phyloP scores from a whole-genome alignment of 2,888 invertebrate genomes.

The Heterodera filipjevi region DNA sequence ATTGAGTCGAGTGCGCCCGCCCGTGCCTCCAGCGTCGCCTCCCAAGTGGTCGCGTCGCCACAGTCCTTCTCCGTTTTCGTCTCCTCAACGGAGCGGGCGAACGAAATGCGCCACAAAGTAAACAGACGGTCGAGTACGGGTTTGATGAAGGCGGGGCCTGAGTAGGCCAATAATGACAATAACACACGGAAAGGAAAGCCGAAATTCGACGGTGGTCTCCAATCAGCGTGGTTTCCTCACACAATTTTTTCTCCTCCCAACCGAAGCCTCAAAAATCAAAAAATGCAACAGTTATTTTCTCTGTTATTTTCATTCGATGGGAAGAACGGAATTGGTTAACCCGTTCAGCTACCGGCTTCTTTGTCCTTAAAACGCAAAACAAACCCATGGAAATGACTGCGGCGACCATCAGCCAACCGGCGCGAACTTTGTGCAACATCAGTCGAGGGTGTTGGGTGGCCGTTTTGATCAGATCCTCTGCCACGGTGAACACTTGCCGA shows the following conservation, averaged over 20 bases:
- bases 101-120: slow-evolving; percentile 93
- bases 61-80: slow-evolving; percentile 91
- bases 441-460: slow-evolving; percentile 94
- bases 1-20: slow-evolving; percentile 81
- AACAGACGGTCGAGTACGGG: slow-evolving; percentile 90
- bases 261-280: no score
- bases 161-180: slow-evolving; percentile 6
- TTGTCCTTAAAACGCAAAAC: slow-evolving; percentile 33
- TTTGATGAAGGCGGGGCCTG: slow-evolving; percentile 86
- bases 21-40: slow-evolving; percentile 83
- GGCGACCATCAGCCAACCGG: slow-evolving; percentile 95
- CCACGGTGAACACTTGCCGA: slow-evolving; percentile 88
- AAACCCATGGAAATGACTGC: slow-evolving; percentile 90
- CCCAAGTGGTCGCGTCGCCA: slow-evolving; percentile 97
- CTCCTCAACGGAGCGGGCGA: slow-evolving; percentile 93
- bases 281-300: no score
- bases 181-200: no score
- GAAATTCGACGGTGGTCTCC: no score
- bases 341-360: no score
- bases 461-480: slow-evolving; percentile 90
- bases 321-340: no score
- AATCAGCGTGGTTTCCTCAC: no score
- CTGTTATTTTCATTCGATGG: no score
- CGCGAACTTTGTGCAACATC: slow-evolving; percentile 90
- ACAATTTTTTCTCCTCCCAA: no score